A percentile compares a stretch with the other conserved stretches of the same genome.
phyloP scores from a whole-genome alignment of 30 jellyfish, hydroid and myxozoan genomes.

The Mastigias papua region DNA sequence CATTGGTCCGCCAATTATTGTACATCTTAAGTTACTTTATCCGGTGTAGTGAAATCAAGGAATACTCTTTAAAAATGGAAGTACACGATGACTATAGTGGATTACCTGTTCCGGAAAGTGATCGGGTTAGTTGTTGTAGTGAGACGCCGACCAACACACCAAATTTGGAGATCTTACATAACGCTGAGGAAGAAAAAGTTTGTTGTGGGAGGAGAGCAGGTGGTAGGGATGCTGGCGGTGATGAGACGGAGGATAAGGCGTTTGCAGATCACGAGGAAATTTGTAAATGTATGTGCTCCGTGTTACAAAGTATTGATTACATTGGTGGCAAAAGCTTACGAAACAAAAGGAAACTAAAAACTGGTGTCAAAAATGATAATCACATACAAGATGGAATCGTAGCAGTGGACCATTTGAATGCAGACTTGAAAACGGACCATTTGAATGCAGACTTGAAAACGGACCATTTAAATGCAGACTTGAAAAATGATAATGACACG shows the following conservation, averaged over 20 bases:
- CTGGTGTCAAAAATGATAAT: slow-evolving; percentile 11
- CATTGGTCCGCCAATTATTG: slow-evolving; percentile 77
- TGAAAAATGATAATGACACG: no score
- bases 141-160: slow-evolving; percentile 77
- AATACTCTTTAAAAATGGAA: slow-evolving; percentile 47
- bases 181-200: neutral
- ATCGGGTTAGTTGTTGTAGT: slow-evolving; percentile 56
- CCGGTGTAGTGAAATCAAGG: slow-evolving; percentile 90
- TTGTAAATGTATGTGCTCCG: slow-evolving; percentile 62
- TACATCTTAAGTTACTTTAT: slow-evolving; percentile 85
- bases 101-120: slow-evolving; percentile 30
- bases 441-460: neutral
- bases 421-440: neutral
- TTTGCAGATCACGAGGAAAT: slow-evolving; percentile 55
- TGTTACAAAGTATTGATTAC: slow-evolving; percentile 49
- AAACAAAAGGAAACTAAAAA: slow-evolving; percentile 9
- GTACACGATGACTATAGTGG: slow-evolving; percentile 44
- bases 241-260: neutral
- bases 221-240: neutral
- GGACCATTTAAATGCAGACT: neutral
- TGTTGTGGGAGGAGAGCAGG: neutral
- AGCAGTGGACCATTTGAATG: neutral
- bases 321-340: slow-evolving; percentile 54
- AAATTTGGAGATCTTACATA: slow-evolving; percentile 46
- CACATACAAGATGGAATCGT: neutral